A percentile compares a stretch with the other conserved stretches of the same genome.
These are phyloP conservation scores for Acromyrmex charruanus DNA, from an alignment of 1,140 invertebrate species.

Conservation along the genomic window DNA sequence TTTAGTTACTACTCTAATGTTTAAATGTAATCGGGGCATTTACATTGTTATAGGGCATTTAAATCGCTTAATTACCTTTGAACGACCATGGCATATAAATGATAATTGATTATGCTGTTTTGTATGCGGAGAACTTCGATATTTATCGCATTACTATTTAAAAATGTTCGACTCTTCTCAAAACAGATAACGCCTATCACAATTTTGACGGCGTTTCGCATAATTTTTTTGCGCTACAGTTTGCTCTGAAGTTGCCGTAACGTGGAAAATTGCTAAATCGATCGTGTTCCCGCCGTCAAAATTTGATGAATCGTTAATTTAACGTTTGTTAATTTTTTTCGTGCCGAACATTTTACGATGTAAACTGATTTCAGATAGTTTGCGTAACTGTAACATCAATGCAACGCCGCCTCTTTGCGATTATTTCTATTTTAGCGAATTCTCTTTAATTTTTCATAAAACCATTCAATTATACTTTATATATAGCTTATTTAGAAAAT, in stretches of 20 bases:
- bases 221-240: slow-evolving; percentile 2
- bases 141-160: not conserved
- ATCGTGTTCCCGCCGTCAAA: slow-evolving; percentile 1
- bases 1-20: not conserved
- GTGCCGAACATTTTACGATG: slow-evolving; percentile 5
- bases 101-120: not conserved
- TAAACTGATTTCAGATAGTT: slow-evolving; percentile 16
- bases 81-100: not conserved
- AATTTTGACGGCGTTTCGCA: not conserved
- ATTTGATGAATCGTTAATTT: slow-evolving; percentile 35
- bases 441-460: not conserved
- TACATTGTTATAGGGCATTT: not conserved
- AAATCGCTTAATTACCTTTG: slow-evolving; percentile 10
- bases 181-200: not conserved
- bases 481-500: not conserved
- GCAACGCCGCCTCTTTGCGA: not conserved
- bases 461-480: not conserved
- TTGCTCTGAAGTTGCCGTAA: not conserved
- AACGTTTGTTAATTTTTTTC: slow-evolving; percentile 44
- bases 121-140: not conserved
- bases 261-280: slow-evolving; percentile 42
- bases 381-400: not conserved
- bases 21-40: slow-evolving; percentile 2
- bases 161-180: not conserved
- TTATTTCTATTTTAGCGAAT: not conserved